Evolutionary conservation across 2,113 vertebrate genomes (phyloP).

Genomic region (Zosterops japonicus): DNA sequence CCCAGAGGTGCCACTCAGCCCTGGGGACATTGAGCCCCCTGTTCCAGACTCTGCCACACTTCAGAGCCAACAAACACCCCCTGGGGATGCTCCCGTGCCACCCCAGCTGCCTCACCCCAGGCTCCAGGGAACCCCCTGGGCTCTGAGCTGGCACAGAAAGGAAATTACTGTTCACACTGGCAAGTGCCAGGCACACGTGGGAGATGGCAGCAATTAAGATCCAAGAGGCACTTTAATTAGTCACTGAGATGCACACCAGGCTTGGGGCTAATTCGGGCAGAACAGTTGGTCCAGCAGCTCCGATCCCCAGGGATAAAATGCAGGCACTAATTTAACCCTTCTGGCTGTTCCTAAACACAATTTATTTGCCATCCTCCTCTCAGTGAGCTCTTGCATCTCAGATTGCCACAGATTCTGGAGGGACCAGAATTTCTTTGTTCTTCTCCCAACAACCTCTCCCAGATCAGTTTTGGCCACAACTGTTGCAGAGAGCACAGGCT

Average conservation of each 20-base stretch:
- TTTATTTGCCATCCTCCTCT: background rate
- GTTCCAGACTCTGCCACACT: accelerated
- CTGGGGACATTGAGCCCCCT: background rate
- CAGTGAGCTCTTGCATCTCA: background rate
- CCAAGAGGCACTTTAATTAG: background rate
- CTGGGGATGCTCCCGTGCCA: background rate
- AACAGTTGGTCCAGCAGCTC: background rate
- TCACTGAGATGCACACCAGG: background rate
- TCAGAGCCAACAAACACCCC: background rate
- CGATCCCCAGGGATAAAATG: background rate
- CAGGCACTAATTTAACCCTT: background rate
- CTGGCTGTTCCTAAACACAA: background rate
- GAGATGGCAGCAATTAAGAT: background rate
- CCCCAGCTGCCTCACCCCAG: background rate
- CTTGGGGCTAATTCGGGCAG: background rate
- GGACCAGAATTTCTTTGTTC: background rate
- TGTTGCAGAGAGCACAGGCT: background rate
- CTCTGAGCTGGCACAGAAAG: background rate
- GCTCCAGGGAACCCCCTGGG: background rate
- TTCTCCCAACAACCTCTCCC: background rate
- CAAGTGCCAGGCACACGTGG: background rate
- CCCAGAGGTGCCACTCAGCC: background rate
- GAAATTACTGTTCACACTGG: background rate
- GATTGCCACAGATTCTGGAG: background rate
- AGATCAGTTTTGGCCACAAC: background rate